Evolutionary conservation across 2,113 vertebrate genomes (phyloP).

Genomic region (Boleophthalmus pectinirostris): DNA sequence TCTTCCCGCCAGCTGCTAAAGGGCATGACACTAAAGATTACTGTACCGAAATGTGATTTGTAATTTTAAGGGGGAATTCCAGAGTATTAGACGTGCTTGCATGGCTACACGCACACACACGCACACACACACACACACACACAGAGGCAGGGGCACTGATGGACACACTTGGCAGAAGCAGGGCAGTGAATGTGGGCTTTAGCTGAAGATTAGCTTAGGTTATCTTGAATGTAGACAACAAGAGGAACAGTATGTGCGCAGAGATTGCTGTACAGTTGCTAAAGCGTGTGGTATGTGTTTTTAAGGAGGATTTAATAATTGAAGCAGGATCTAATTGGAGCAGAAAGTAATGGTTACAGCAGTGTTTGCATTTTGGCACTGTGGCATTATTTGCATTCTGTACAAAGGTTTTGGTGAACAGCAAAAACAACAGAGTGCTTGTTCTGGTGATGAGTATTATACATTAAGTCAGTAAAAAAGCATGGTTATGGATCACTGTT

Average conservation of each 20-base stretch:
- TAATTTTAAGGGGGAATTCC: constrained; percentile 62
- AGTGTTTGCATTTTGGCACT: not conserved
- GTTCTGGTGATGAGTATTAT: not conserved
- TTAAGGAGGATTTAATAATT: not conserved
- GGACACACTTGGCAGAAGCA: constrained; percentile 42
- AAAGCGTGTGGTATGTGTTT: not conserved
- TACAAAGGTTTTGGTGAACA: not conserved
- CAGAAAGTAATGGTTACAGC: not conserved
- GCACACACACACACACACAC: constrained; percentile 9
- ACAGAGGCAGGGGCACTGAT: constrained; percentile 22
- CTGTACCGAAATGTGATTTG: constrained; percentile 18
- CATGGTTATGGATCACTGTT: not conserved
- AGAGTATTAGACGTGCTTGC: not conserved
- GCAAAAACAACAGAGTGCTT: not conserved
- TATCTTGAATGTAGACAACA: constrained; percentile 40
- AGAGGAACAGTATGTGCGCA: constrained; percentile 13
- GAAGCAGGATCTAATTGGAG: not conserved
- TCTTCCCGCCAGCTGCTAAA: constrained; percentile 7
- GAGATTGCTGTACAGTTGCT: not conserved
- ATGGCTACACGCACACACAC: constrained; percentile 12
- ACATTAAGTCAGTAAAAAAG: not conserved
- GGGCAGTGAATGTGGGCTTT: constrained; percentile 43
- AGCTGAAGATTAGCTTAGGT: constrained; percentile 54
- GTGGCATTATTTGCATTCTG: not conserved
- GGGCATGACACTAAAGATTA: constrained; percentile 16